A percentile compares a stretch with the other conserved stretches of the same genome.
These are phyloP conservation scores for Phoenoteleia sp. DNA, from an alignment of 2,888 invertebrate genomes.

Conservation along the genomic window DNA sequence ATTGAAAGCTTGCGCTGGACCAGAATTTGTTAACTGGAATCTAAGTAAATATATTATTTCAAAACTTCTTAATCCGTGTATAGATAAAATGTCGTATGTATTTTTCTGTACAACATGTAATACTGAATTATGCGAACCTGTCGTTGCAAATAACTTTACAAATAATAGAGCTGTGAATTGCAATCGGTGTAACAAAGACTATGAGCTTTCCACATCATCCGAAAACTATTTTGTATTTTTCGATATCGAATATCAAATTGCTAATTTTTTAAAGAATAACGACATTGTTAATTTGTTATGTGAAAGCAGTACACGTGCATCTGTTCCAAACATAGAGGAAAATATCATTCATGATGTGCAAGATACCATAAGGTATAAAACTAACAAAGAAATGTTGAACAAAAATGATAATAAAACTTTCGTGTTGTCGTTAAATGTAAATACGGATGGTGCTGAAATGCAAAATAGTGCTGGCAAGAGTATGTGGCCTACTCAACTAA, in stretches of 20 bases:
- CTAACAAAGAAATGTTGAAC: no score
- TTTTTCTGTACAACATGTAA: slow-evolving; percentile 11
- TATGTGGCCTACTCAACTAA: slow-evolving; percentile 26
- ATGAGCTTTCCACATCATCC: background rate
- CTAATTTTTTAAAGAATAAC: slow-evolving; percentile 8
- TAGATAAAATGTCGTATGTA: slow-evolving; percentile 9
- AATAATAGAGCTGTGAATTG: background rate
- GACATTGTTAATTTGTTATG: slow-evolving; percentile 5
- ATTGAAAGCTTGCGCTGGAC: background rate
- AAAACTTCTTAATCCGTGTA: background rate
- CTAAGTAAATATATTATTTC: slow-evolving; percentile 5
- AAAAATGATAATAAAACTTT: background rate
- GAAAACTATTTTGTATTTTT: slow-evolving; percentile 37
- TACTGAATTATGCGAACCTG: slow-evolving; percentile 18
- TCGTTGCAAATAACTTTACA: background rate
- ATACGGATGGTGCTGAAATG: slow-evolving; percentile 28
- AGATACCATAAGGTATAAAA: slow-evolving; percentile 23
- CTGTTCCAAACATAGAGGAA: background rate
- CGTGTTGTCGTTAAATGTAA: background rate
- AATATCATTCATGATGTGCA: slow-evolving; percentile 16
- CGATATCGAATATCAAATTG: slow-evolving; percentile 36
- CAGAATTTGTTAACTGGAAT: background rate
- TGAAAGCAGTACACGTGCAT: slow-evolving; percentile 1
- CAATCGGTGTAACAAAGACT: slow-evolving; percentile 2
- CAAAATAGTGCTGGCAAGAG: slow-evolving; percentile 20